Conservation (phyloP, 2,888 invertebrate genomes). For the Congeria kusceri region DNA sequence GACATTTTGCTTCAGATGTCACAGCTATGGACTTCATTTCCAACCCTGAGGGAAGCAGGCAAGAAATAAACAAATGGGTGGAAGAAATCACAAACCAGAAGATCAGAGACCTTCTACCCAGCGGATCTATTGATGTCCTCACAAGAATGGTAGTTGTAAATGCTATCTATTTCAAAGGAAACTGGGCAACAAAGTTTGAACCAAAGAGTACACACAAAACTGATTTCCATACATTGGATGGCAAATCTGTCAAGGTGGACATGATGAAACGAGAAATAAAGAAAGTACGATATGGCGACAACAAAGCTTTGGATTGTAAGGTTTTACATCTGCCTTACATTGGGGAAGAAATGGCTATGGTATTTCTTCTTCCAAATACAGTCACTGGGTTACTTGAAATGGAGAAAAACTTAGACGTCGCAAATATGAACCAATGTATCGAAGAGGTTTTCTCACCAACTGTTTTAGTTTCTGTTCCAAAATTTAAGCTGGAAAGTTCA, state of each 20-base stretch:
- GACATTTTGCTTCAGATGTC: slow-evolving; percentile 68
- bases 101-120: slow-evolving; percentile 91
- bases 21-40: slow-evolving; percentile 80
- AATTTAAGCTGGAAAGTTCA: slow-evolving; percentile 74
- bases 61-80: slow-evolving; percentile 93
- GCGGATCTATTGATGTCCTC: slow-evolving; percentile 84
- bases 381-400: slow-evolving; percentile 70
- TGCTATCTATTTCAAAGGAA: slow-evolving; percentile 86
- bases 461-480: slow-evolving; percentile 71
- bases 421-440: slow-evolving; percentile 16
- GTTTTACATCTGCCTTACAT: slow-evolving; percentile 91
- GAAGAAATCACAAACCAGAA: slow-evolving; percentile 92
- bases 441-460: too few relatives aligned
- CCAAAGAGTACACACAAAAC: slow-evolving; percentile 84
- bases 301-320: slow-evolving; percentile 90
- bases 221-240: slow-evolving; percentile 87
- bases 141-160: slow-evolving; percentile 85
- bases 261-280: slow-evolving; percentile 89
- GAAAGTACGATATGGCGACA: slow-evolving; percentile 87
- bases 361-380: slow-evolving; percentile 77
- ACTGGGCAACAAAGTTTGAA: slow-evolving; percentile 87
- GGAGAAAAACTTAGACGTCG: slow-evolving; percentile 59
- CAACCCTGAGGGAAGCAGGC: slow-evolving; percentile 82
- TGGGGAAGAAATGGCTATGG: slow-evolving; percentile 74
- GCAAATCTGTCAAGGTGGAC: slow-evolving; percentile 85